A percentile compares a stretch with the other conserved stretches of the same genome.
These are phyloP conservation scores for Collichthys lucidus DNA, from an alignment of 2,113 vertebrate genomes.

Conservation along the genomic window DNA sequence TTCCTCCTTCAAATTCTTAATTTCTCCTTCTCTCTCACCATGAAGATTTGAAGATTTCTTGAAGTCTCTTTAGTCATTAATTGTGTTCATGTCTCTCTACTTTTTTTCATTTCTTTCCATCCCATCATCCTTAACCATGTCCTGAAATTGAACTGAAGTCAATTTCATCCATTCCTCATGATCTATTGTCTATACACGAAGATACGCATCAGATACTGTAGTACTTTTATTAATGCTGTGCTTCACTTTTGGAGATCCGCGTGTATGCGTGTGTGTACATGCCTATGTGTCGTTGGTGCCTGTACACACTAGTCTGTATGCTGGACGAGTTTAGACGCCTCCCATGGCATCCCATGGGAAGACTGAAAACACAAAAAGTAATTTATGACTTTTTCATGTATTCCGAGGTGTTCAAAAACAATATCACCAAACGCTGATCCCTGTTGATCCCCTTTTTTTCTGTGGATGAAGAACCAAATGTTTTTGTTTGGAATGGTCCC, in stretches of 20 bases:
- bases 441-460: background rate
- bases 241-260: conserved; percentile 4
- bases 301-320: conserved; percentile 23
- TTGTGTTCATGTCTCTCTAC: background rate
- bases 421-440: background rate
- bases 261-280: conserved; percentile 7
- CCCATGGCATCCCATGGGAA: conserved; percentile 69
- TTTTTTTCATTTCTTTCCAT: background rate
- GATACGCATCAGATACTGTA: conserved; percentile 30
- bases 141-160: conserved; percentile 22
- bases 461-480: background rate
- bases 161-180: conserved; percentile 26
- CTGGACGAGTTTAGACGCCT: conserved; percentile 51
- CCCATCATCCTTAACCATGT: conserved; percentile 11
- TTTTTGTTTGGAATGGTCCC: background rate
- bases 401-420: conserved; percentile 87
- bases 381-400: conserved; percentile 57
- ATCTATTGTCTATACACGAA: conserved; percentile 38
- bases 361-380: conserved; percentile 39
- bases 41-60: background rate
- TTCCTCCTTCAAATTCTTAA: background rate
- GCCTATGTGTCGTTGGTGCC: conserved; percentile 30
- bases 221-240: conserved; percentile 20
- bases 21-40: conserved; percentile 7
- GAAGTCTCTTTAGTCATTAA: background rate